Base-by-base conservation (phyloP, 2,888 invertebrate species). In the Drosophila mimica region DNA sequence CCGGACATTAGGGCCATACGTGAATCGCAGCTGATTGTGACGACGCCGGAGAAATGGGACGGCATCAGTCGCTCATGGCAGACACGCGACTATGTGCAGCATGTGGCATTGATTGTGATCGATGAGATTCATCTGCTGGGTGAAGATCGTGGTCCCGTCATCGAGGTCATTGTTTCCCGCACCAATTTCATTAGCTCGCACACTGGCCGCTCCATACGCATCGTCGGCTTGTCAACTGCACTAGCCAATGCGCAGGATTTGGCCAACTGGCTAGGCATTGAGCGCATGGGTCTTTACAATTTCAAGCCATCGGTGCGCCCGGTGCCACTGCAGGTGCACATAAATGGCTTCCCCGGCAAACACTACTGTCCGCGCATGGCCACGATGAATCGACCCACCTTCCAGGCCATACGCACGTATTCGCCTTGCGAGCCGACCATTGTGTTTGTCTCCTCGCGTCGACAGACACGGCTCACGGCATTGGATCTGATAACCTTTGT, bases 11-110 rank as follows among this genome's bases (percentile, higher is more conserved):
- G 95, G 70, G 96, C 98, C 0, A 98, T 99, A 69, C 95, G 96
- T 0, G 95, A 94, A 59, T 96, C 99, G 0, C 96, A 97, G 92
- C 96, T 99, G 1, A 99, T 99, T 81, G 98, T 99, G 0, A 99
- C 99, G 0, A 99, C 99, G 0, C 99, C 99, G 0, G 99, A 99
- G 93, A 99, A 99, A 93, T 99, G 99, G 99, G 99, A 99, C 93
- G 99, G 99, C 62, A 98, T 99, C 90, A 99, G 98, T 93, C 95
- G 99, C 70, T 98, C 98, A 74, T 99, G 99, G 99, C 98, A 99
- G 92, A 99, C 98, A 0, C 95, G 99, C 82, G 96, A 96, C 92
- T 99, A 99, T 91, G 99, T 99, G 0, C 95, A 96, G 66, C 95
- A 97, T 88, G 98, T 99, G 0, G 96, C 97, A 0, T 94, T 99